These are phyloP conservation scores for Apamea sordens DNA, from an alignment of 2,888 invertebrate genomes.

Conservation along the genomic window DNA sequence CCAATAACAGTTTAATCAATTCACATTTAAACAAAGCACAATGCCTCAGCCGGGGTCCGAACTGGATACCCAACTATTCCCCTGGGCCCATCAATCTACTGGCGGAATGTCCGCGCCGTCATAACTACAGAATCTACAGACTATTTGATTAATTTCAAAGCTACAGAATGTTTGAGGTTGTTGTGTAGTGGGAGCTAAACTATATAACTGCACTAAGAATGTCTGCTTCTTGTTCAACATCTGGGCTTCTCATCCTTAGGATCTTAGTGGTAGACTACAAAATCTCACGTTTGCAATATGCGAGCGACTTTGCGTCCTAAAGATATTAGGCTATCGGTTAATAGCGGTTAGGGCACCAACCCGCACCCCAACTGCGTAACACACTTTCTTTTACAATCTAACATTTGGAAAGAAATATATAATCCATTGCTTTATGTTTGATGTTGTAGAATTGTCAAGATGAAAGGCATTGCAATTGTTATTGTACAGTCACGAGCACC, in stretches of 20 bases:
- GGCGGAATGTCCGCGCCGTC: constrained; percentile 72
- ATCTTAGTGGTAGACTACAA: too few species aligned
- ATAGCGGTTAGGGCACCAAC: not conserved
- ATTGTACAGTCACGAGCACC: too few species aligned
- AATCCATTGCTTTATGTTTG: too few species aligned
- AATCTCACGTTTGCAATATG: not conserved
- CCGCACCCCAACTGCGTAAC: too few species aligned
- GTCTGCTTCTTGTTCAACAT: not conserved
- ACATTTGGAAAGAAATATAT: too few species aligned
- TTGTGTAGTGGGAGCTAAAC: constrained; percentile 5
- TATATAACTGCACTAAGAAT: not conserved
- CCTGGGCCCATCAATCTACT: constrained; percentile 78
- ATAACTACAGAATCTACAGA: constrained; percentile 76
- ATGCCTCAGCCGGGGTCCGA: constrained; percentile 45
- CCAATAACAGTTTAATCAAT: constrained; percentile 56
- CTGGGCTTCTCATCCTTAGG: not conserved
- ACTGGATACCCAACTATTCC: constrained; percentile 65
- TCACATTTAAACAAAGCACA: constrained; percentile 52
- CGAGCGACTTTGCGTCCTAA: too few species aligned
- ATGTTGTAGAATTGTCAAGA: too few species aligned
- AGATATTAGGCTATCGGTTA: not conserved
- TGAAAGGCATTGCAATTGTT: too few species aligned
- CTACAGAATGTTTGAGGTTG: constrained; percentile 61
- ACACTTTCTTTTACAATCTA: too few species aligned
- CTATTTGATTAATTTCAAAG: constrained; percentile 83